Percentiles rank a stretch among this genome's conserved stretches.
phyloP scores from a whole-genome alignment of 2,113 vertebrate genomes.

The Cynocephalus volans region DNA sequence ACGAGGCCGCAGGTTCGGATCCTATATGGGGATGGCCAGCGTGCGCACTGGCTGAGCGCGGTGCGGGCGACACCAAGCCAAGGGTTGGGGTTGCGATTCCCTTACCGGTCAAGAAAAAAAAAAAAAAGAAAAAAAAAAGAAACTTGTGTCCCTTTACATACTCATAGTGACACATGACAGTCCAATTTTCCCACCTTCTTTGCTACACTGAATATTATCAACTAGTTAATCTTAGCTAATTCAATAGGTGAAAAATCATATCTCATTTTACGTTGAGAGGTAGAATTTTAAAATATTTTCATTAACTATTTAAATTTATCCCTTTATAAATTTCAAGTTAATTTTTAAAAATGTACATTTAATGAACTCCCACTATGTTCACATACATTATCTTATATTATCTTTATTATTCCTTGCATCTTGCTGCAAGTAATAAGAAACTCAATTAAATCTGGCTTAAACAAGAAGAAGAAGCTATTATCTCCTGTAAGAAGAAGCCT shows the following conservation, averaged over 20 bases:
- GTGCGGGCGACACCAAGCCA: too few species aligned
- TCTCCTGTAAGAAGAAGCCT: conserved; percentile 29
- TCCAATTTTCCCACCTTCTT: neutral
- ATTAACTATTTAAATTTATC: conserved; percentile 54
- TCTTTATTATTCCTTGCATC: conserved; percentile 68
- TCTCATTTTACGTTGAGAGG: conserved; percentile 22
- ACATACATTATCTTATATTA: conserved; percentile 2
- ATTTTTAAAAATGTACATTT: conserved; percentile 65
- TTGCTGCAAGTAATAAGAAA: conserved; percentile 58
- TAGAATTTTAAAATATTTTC: conserved; percentile 32
- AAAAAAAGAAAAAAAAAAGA: too few species aligned
- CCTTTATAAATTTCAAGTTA: conserved; percentile 40
- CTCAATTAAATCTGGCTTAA: conserved; percentile 63
- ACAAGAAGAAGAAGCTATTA: conserved; percentile 60
- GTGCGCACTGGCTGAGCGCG: too few species aligned
- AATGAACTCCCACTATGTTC: conserved; percentile 45
- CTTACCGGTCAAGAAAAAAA: too few species aligned
- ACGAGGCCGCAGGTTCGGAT: too few species aligned
- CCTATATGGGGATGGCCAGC: too few species aligned
- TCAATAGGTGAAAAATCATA: conserved; percentile 27
- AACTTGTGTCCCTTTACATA: neutral
- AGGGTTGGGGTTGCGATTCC: too few species aligned
- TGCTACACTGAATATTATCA: neutral
- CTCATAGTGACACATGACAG: neutral
- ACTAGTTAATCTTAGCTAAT: conserved; percentile 41